Evolutionary conservation across 2,113 vertebrate genomes (phyloP), one percentile per base, ranked within the genome.

Genomic region (Scomber scombrus): DNA sequence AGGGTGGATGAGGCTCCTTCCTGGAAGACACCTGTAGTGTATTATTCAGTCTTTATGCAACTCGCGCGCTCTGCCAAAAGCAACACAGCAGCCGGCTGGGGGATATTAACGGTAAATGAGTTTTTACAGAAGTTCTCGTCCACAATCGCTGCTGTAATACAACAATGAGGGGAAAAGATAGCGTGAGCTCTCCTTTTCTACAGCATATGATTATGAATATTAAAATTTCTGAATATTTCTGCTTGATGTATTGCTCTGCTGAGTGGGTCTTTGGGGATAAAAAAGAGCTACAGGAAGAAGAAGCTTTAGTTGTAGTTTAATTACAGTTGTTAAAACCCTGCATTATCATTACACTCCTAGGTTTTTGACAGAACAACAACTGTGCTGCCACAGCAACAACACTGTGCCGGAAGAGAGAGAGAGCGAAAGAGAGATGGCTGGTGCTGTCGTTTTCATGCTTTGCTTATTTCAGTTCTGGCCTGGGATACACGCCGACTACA

Each of bases 331-430:
- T 75, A 47, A 64, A 91, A 66, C 54, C 63, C 51, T 65, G 71
- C 80, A 85, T 90, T 88, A 89, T 91, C 80, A 85, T 90, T 89
- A 91, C 74, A 77, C 87, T 72, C 43, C 75, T 79, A 84, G 74
- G 81, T 85, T 89, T 89, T 80, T 87, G 75, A 88, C 75, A 78
- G 83, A 75, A 60, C 75, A 80, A 90, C 87, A 91, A 87, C 80
- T 75, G 68, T 29, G 88, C 84, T 88, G 75, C 88, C 89, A 93
- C 91, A 83, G 90, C 78, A 93, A 93, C 86, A 6, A 93, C 86
- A 6, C 64, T 18, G 63, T 8, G 70, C 62, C 46, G 11, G 56
- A 75, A 69, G 69, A 64, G 55, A 56, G 69, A 82, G 68, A 18
- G 8, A 56, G 69, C 81, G 68, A 18, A 8, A 23, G 23, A 4